Percentiles rank a stretch among this genome's conserved stretches.
Conservation (phyloP, 2,113 vertebrate species). For the Pristiophorus japonicus region DNA sequence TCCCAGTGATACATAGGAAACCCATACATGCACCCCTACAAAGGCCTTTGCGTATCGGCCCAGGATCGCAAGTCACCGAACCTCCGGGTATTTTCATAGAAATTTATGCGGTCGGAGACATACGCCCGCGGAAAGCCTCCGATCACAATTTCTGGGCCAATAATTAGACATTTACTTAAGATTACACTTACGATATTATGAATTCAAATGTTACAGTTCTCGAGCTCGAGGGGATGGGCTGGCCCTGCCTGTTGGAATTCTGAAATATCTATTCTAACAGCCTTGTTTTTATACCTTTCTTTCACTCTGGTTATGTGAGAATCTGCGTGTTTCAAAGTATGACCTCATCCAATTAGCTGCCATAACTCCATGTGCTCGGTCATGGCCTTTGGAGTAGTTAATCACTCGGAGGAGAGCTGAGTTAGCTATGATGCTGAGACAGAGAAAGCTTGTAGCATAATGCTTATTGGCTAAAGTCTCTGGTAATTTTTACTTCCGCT, state of each 20-base stretch:
- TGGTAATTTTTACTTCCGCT: neutral
- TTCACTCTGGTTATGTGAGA: neutral
- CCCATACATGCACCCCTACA: too few species aligned
- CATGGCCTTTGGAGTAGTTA: neutral
- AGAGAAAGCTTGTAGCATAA: neutral
- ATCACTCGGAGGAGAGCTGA: neutral
- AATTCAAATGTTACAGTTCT: neutral
- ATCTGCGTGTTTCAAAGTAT: neutral
- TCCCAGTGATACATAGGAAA: too few species aligned
- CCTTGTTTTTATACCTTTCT: neutral
- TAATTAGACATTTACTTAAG: neutral
- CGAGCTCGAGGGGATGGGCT: neutral
- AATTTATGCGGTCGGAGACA: too few species aligned
- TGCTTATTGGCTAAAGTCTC: neutral
- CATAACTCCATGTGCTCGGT: neutral
- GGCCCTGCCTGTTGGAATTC: neutral
- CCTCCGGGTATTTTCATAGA: too few species aligned
- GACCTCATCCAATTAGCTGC: neutral
- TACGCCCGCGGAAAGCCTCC: too few species aligned
- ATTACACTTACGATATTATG: neutral
- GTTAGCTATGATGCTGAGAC: too few species aligned
- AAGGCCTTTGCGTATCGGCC: too few species aligned
- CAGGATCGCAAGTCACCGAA: too few species aligned
- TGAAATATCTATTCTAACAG: neutral
- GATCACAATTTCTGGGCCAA: too few species aligned